Evolutionary conservation across 2,113 vertebrate genomes (phyloP).

Genomic region (Drymodes brunneopygia): DNA sequence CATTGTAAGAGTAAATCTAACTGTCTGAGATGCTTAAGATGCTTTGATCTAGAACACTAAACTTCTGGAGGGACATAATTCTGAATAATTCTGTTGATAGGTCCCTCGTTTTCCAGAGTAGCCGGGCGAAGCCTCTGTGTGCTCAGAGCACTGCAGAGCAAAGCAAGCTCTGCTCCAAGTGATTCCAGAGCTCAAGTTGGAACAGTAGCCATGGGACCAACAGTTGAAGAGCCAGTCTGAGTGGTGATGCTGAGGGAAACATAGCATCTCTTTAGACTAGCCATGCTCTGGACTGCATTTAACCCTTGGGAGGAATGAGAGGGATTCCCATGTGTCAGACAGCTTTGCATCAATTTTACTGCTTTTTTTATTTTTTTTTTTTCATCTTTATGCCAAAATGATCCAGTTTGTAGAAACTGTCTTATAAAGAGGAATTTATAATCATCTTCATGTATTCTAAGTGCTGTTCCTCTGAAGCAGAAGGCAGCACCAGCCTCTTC

Average conservation of each 20-base stretch:
- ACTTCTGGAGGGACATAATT: not conserved
- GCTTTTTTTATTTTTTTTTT: not conserved
- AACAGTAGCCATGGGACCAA: constrained; percentile 38
- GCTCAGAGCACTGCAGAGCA: not conserved
- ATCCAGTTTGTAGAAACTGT: constrained; percentile 24
- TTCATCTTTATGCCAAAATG: not conserved
- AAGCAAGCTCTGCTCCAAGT: not conserved
- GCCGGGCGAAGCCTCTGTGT: not conserved
- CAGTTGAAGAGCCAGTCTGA: not conserved
- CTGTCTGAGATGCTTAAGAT: constrained; percentile 1
- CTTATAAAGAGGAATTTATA: not conserved
- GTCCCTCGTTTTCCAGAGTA: not conserved
- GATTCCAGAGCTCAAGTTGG: not conserved
- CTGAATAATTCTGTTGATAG: not conserved
- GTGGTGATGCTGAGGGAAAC: not conserved
- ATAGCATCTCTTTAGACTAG: not conserved
- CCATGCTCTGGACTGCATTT: constrained; percentile 18
- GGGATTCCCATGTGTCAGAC: constrained; percentile 1
- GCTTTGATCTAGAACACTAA: constrained; percentile 56
- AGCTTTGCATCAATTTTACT: constrained; percentile 11
- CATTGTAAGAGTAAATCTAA: not conserved
- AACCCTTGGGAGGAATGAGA: constrained; percentile 7
- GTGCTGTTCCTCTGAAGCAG: constrained; percentile 10
- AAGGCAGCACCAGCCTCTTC: not conserved
- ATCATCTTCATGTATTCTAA: not conserved